Conservation (phyloP, 2,113 vertebrate genomes). For the Pimephales promelas region DNA sequence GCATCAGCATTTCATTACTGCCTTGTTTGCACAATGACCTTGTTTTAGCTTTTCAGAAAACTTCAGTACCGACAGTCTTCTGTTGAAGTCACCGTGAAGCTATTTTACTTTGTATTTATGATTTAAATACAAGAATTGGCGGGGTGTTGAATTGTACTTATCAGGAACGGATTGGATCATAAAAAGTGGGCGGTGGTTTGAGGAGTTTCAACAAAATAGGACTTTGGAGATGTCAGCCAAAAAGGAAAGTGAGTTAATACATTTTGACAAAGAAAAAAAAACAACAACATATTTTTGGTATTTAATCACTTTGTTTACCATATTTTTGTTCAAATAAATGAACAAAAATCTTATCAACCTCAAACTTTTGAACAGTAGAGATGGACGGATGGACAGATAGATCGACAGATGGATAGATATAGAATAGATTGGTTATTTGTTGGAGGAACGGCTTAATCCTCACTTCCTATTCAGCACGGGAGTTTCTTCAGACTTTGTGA, state of each 20-base stretch:
- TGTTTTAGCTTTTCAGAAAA: constrained; percentile 14
- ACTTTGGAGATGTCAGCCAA: no score
- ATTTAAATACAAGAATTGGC: no score
- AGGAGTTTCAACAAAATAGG: no score
- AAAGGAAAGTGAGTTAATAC: no score
- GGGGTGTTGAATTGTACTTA: no score
- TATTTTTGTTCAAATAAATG: background rate
- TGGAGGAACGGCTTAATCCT: constrained; percentile 20
- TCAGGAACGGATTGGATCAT: no score
- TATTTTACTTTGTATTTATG: no score
- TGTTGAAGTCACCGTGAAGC: no score
- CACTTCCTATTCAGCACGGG: constrained; percentile 26
- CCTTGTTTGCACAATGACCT: constrained; percentile 29
- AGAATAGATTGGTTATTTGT: constrained; percentile 44
- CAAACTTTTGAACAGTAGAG: background rate
- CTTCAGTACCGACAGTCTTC: background rate
- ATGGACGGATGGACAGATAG: background rate
- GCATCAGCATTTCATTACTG: constrained; percentile 52
- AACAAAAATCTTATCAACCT: background rate
- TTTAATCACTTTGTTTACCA: no score
- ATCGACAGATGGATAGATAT: background rate
- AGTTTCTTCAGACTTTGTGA: constrained; percentile 43
- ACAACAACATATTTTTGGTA: no score
- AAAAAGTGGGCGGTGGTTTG: no score
- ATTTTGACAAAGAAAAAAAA: background rate